Percentiles rank a stretch among this genome's conserved stretches.
phyloP scores from a whole-genome alignment of 30 jellyfish, hydroid and myxozoan species.

The Rhopilema esculentum region DNA sequence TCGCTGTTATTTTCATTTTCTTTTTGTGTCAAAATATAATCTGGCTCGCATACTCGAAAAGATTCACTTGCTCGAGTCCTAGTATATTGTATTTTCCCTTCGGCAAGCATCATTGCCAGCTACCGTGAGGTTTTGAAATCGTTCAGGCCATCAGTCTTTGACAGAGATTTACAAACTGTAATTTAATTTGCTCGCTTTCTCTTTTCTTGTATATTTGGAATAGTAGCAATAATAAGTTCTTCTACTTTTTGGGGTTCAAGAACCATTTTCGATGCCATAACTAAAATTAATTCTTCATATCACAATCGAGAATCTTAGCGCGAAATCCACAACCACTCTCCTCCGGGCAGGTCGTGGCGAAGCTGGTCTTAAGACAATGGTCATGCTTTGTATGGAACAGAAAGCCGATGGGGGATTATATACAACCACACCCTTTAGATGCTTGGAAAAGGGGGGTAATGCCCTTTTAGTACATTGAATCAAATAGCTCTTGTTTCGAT shows the following conservation, averaged over 20 bases:
- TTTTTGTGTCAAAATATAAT: not conserved
- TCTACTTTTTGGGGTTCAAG: conserved; percentile 29
- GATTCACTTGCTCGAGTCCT: conserved; percentile 27
- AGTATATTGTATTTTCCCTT: conserved; percentile 22
- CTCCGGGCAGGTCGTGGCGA: no score
- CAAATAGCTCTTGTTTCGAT: no score
- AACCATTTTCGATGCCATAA: conserved; percentile 32
- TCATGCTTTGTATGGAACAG: no score
- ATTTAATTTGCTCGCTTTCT: conserved; percentile 39
- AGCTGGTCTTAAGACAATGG: no score
- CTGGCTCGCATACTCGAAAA: conserved; percentile 43
- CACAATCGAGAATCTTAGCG: not conserved
- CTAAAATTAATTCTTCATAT: not conserved
- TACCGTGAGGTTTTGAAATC: conserved; percentile 32
- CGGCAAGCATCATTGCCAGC: conserved; percentile 35
- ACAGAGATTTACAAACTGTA: conserved; percentile 36
- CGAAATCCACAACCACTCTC: no score
- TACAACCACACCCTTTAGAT: no score
- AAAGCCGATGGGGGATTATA: no score
- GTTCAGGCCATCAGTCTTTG: conserved; percentile 48
- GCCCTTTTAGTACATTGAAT: no score
- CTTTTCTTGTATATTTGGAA: conserved; percentile 19
- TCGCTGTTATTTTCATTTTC: not conserved
- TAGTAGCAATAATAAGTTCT: conserved; percentile 22
- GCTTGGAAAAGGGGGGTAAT: no score